Evolutionary conservation across 2,113 vertebrate species (phyloP).

Genomic region (Brachirus orientalis): DNA sequence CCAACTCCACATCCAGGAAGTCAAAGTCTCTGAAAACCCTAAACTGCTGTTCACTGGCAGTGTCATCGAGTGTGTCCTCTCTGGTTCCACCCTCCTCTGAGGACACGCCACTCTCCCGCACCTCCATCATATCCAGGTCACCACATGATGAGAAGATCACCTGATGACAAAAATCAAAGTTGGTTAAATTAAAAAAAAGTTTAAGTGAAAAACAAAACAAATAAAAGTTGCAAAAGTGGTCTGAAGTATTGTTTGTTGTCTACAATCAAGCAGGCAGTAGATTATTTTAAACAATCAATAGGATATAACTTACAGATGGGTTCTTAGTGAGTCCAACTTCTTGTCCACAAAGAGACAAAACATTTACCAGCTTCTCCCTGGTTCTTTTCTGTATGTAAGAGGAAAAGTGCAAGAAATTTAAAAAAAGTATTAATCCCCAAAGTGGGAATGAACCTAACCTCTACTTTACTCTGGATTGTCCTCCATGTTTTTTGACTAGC

Average conservation of each 20-base stretch:
- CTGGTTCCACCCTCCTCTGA: slow-evolving; percentile 94
- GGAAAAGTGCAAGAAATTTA: slow-evolving; percentile 11
- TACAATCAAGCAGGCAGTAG: background rate
- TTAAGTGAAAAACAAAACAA: too few relatives aligned
- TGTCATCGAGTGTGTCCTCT: slow-evolving; percentile 95
- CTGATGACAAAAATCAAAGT: slow-evolving; percentile 65
- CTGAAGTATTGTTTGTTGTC: too few relatives aligned
- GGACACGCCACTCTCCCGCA: slow-evolving; percentile 92
- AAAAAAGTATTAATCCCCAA: too few relatives aligned
- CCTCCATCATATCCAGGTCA: slow-evolving; percentile 96
- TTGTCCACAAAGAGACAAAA: slow-evolving; percentile 96
- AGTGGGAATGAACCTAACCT: too few relatives aligned
- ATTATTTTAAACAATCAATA: background rate
- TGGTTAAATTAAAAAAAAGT: background rate
- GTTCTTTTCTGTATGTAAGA: slow-evolving; percentile 91
- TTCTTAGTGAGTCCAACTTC: slow-evolving; percentile 98
- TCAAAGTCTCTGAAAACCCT: slow-evolving; percentile 98
- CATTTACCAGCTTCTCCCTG: slow-evolving; percentile 96
- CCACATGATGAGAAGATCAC: slow-evolving; percentile 99
- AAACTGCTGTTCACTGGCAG: slow-evolving; percentile 97
- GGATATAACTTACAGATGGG: slow-evolving; percentile 88
- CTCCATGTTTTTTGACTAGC: too few relatives aligned
- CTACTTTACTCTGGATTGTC: too few relatives aligned
- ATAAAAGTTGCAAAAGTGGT: too few relatives aligned
- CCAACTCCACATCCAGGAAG: slow-evolving; percentile 98